phyloP scores from a whole-genome alignment of 2,113 vertebrate species.

The Tricholaema leucomelas region DNA sequence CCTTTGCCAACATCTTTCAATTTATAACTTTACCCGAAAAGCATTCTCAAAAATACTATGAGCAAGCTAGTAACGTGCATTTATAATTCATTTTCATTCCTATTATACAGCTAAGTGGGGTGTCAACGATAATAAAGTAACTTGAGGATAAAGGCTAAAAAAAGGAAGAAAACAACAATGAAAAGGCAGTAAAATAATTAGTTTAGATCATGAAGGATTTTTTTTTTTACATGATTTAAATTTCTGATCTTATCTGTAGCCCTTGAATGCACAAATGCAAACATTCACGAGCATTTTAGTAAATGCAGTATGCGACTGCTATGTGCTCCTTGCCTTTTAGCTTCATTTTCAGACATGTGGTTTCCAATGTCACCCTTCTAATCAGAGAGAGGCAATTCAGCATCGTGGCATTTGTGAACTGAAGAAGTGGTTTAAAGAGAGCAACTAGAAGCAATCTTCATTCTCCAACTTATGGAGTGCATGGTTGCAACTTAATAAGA shows the following conservation, averaged over 20 bases:
- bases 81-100: conserved; percentile 1
- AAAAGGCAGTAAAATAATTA: not conserved
- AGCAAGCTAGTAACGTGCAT: conserved; percentile 25
- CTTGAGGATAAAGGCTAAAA: not conserved
- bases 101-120: not conserved
- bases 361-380: conserved; percentile 19
- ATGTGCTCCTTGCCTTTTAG: not conserved
- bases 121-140: not conserved
- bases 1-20: conserved; percentile 35
- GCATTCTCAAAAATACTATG: not conserved
- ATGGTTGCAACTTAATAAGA: conserved; percentile 43
- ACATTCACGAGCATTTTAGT: not conserved
- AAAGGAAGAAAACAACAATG: not conserved
- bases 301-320: not conserved
- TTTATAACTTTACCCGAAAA: conserved; percentile 50
- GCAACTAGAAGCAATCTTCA: conserved; percentile 6
- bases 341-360: not conserved
- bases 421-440: conserved; percentile 36
- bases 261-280: not conserved
- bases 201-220: not conserved
- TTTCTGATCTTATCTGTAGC: not conserved
- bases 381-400: not conserved
- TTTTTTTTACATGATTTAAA: not conserved
- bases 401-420: conserved; percentile 4
- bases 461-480: not conserved